Evolutionary conservation across 2,888 invertebrate species (phyloP), one percentile per base, ranked within the genome.

Genomic region (Timema podura): DNA sequence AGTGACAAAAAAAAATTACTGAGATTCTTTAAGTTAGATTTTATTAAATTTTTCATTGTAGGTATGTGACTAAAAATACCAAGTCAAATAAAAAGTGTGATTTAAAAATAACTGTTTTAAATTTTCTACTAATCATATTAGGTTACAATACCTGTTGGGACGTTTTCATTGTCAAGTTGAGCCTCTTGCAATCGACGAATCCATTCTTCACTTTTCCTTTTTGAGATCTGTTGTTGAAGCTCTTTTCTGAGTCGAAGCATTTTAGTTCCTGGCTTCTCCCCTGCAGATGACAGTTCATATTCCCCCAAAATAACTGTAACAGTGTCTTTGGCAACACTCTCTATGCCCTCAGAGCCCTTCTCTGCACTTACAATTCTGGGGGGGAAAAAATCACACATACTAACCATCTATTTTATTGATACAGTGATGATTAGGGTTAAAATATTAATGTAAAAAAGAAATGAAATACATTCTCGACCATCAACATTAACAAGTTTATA

Each of bases 141-240:
- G 1, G 30, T 30, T 30, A 30, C 30, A 30, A 30, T 30, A 30
- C 30, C 30, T 30, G 30, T 30, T 30, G 30, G 30, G 77, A 76
- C 5, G 8, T 81, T 79, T 2, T 79, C 79, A 11, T 82, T 81
- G 54, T 82, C 78, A 44, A 71, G 77, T 75, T 73, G 77, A 77
- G 75, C 79, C 78, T 83, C 80, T 71, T 89, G 86, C 47, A 86
- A 81, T 67, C 88, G 86, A 76, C 89, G 86, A 69, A 86, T 84
- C 87, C 93, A 87, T 75, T 91, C 89, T 71, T 89, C 84, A 54
- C 88, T 86, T 67, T 92, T 83, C 76, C 88, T 89, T 73, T 86
- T 85, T 5, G 87, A 87, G 77, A 95, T 94, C 80, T 90, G 84
- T 13, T 85, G 83, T 76, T 90, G 87, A 3, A 95, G 82, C 73